Conservation (phyloP, 1,140 invertebrate species). For the Aphelenchoides besseyi region DNA sequence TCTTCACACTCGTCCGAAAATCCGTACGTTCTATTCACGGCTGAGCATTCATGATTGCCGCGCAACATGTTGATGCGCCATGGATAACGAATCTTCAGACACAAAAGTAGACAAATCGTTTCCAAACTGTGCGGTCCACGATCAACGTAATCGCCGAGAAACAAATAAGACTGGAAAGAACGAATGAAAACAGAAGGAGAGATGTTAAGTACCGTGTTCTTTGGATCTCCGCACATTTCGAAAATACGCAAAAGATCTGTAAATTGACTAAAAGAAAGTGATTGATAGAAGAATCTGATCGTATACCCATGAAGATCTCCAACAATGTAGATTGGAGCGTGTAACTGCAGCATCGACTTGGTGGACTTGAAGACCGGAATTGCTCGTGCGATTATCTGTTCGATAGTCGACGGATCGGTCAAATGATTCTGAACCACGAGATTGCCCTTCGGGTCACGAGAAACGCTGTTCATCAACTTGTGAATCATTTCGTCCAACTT, state of each 20-base stretch:
- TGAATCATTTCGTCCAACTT: constrained; percentile 23
- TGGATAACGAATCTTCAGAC: constrained; percentile 23
- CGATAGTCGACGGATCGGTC: constrained; percentile 5
- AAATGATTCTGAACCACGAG: constrained; percentile 19
- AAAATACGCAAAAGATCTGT: constrained; percentile 52
- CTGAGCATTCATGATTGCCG: constrained; percentile 78
- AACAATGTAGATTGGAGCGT: constrained; percentile 26
- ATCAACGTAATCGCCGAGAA: constrained; percentile 57
- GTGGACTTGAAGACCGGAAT: constrained; percentile 16
- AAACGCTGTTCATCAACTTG: constrained; percentile 16
- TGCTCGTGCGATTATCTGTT: constrained; percentile 27
- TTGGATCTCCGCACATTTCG: constrained; percentile 43
- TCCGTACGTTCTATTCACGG: constrained; percentile 78
- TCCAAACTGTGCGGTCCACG: constrained; percentile 68
- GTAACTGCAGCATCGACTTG: constrained; percentile 20
- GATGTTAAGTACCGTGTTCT: background rate
- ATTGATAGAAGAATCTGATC: too few relatives aligned
- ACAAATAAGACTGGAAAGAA: constrained; percentile 48
- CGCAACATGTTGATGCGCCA: constrained; percentile 71
- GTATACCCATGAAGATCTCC: constrained; percentile 29
- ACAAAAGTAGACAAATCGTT: constrained; percentile 68
- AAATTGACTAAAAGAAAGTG: too few relatives aligned
- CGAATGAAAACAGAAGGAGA: background rate
- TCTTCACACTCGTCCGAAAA: constrained; percentile 88
- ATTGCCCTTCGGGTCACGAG: constrained; percentile 17